Base-by-base conservation (phyloP, 2,888 invertebrate species). In the Prosapia bicincta region DNA sequence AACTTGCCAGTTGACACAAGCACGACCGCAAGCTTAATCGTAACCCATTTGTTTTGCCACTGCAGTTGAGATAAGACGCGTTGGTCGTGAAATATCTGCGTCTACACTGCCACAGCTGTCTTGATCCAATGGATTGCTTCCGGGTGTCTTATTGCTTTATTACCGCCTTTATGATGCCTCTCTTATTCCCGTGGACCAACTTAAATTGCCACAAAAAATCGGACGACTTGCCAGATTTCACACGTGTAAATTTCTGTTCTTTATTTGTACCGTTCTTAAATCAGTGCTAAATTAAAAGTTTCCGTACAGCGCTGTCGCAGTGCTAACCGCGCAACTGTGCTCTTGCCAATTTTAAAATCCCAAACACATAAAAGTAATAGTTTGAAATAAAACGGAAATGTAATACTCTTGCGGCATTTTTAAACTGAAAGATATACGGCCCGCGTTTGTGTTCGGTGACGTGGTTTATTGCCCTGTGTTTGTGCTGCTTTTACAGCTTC, bases 211-310 rank as follows among this genome's bases (percentile, higher is more conserved):
- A 54, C 54, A 54, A 54, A 54, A 54, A 20, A 54, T 38, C 5
- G 54, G 3, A 20, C 54, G 65, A 32, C 30, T 72, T 72, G 72
- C 72, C 72, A 72, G 38, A 66, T 72, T 72, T 72, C 66, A 67
- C 72, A 72, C 67, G 72, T 72, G 66, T 72, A 32, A 72, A 67
- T 54, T 20, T 20, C 3, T 20, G 1, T 54, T 54, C 20, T 20
- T 54, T 54, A 20, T 20, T 54, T 9, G 20, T n/a, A n/a, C 20
- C n/a, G n/a, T 20, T 54, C n/a, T n/a, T 38, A 38, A 38, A 38
- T 38, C 38, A 38, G 15, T 38, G 38, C 38, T 54, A 54, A 54
- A 54, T 54, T 54, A 20, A 54, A 54, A 3, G 54, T n/a, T n/a
- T n/a, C 13, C 13, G 38, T 13, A 13, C 7, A 13, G 2, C 7